These are phyloP conservation scores for Schizaphis graminum DNA, from an alignment of 2,888 invertebrate species.

Conservation along the genomic window DNA sequence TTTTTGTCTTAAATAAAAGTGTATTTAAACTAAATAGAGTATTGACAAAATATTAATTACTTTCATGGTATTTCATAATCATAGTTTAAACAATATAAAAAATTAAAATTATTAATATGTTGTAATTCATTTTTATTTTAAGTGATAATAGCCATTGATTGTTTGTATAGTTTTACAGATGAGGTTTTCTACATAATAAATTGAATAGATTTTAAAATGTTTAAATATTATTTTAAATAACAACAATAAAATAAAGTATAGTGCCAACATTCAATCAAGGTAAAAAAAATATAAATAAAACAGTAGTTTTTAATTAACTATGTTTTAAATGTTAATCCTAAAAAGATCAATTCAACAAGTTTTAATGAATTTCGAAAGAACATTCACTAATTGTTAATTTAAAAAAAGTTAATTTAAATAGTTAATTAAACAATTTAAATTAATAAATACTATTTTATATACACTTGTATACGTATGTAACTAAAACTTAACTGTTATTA, in stretches of 20 bases:
- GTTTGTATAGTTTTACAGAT: not conserved
- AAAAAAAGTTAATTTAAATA: not conserved
- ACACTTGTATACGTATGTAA: not conserved
- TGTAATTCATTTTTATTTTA: not conserved
- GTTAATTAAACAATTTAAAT: not conserved
- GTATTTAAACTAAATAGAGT: not conserved
- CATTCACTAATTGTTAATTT: not conserved
- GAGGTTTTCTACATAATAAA: not conserved
- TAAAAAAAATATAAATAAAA: not conserved
- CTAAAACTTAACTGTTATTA: not conserved
- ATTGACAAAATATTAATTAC: too few relatives aligned
- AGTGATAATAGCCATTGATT: not conserved
- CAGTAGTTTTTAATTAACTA: not conserved
- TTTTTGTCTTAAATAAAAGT: not conserved
- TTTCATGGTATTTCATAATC: too few relatives aligned
- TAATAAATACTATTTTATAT: not conserved
- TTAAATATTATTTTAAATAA: not conserved
- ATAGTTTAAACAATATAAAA: not conserved
- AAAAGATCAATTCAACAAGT: not conserved
- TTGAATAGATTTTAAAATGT: not conserved
- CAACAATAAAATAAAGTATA: not conserved
- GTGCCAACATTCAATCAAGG: not conserved
- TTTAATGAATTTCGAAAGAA: not conserved
- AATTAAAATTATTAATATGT: not conserved
- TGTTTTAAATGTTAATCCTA: not conserved